phyloP scores from a whole-genome alignment of 1,140 invertebrate species.

The Papilio polyxenes region DNA sequence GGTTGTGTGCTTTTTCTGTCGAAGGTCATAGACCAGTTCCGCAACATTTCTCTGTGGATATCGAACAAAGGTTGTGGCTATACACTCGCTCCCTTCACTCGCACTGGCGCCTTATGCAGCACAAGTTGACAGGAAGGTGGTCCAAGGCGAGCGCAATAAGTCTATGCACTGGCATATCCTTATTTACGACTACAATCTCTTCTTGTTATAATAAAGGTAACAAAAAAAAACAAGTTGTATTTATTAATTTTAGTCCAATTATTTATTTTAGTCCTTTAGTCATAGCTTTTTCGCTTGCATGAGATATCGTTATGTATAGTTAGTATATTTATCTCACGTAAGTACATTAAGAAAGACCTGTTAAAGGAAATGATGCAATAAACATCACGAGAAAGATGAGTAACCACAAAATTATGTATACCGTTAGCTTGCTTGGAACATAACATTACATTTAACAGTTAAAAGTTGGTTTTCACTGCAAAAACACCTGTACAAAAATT shows the following conservation, averaged over 20 bases:
- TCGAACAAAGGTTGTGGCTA: slow-evolving; percentile 61
- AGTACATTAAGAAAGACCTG: not conserved
- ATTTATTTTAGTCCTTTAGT: not conserved
- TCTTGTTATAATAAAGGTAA: not conserved
- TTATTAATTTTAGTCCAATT: not conserved
- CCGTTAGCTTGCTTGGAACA: not conserved
- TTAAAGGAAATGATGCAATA: slow-evolving; percentile 33
- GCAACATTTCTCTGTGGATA: slow-evolving; percentile 62
- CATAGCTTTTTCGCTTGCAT: not conserved
- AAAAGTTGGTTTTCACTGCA: not conserved
- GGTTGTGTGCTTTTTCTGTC: slow-evolving; percentile 34
- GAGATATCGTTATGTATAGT: not conserved
- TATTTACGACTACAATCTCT: slow-evolving; percentile 30
- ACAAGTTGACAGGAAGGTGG: slow-evolving; percentile 57
- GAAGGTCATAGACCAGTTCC: slow-evolving; percentile 69
- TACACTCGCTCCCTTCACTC: slow-evolving; percentile 62
- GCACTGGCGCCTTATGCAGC: slow-evolving; percentile 41
- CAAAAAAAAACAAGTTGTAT: not conserved
- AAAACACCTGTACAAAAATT: not conserved
- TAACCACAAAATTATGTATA: slow-evolving; percentile 10
- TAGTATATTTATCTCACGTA: slow-evolving; percentile 10
- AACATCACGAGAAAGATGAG: not conserved
- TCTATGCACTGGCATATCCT: slow-evolving; percentile 42
- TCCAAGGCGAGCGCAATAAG: slow-evolving; percentile 58
- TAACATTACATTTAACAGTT: not conserved